Evolutionary conservation across 2,888 invertebrate genomes (phyloP).

Genomic region (Caenorhabditis becei): DNA sequence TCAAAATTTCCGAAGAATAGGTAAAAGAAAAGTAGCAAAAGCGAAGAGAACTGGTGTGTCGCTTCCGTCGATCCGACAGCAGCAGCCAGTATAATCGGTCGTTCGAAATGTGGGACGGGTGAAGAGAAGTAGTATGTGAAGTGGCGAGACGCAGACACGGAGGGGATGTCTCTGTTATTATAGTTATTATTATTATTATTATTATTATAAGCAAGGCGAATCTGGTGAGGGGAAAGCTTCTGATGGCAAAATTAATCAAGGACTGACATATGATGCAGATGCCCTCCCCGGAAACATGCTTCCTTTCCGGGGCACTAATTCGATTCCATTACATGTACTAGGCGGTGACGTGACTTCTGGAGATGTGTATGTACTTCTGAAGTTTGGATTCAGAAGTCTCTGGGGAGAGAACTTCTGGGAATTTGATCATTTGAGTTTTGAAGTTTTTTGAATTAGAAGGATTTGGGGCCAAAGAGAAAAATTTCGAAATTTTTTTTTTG

Average conservation of each 20-base stretch:
- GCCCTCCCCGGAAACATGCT: slow-evolving; percentile 31
- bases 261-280: slow-evolving; percentile 46
- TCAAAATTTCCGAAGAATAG: too few relatives aligned
- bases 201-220: slow-evolving; percentile 29
- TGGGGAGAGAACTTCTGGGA: too few relatives aligned
- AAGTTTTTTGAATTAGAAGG: too few relatives aligned
- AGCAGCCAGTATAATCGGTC: slow-evolving; percentile 43
- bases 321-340: slow-evolving; percentile 46
- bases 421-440: too few relatives aligned
- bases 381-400: too few relatives aligned
- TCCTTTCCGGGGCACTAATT: slow-evolving; percentile 26
- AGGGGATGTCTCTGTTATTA: slow-evolving; percentile 26
- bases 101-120: slow-evolving; percentile 44
- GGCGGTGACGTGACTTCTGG: slow-evolving; percentile 34
- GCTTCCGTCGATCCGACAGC: slow-evolving; percentile 7
- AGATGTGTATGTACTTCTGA: too few relatives aligned
- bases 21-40: slow-evolving; percentile 32
- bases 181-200: slow-evolving; percentile 42
- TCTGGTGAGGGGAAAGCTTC: slow-evolving; percentile 35
- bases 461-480: too few relatives aligned
- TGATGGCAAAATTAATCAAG: slow-evolving; percentile 43
- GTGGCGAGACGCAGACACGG: slow-evolving; percentile 14
- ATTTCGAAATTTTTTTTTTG: too few relatives aligned
- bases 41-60: slow-evolving; percentile 14
- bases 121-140: not conserved